Evolutionary conservation across 1,140 invertebrate species (phyloP).

Genomic region (Bicyclus anynana): DNA sequence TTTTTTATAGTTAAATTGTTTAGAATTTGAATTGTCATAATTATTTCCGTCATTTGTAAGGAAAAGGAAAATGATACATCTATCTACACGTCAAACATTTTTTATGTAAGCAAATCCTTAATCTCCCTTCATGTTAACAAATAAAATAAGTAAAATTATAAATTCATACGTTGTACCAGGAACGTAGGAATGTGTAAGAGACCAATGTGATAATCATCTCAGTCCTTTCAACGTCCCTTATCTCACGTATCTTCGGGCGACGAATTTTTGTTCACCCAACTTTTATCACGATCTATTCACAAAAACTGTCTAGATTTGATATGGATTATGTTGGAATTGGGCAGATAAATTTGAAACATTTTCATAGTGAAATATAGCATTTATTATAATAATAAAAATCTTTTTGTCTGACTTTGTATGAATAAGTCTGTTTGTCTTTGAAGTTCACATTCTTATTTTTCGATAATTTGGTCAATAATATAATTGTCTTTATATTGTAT

Average conservation of each 20-base stretch:
- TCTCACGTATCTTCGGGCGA: slow-evolving; percentile 47
- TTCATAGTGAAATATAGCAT: slow-evolving; percentile 22
- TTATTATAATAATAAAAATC: not conserved
- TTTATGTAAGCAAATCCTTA: too few relatives aligned
- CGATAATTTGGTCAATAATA: too few relatives aligned
- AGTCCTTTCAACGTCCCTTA: slow-evolving; percentile 62
- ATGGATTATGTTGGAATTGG: slow-evolving; percentile 55
- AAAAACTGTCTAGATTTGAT: slow-evolving; percentile 49
- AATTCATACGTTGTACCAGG: slow-evolving; percentile 67
- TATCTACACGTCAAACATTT: too few relatives aligned
- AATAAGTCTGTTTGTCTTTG: too few relatives aligned
- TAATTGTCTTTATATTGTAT: too few relatives aligned
- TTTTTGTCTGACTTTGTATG: too few relatives aligned
- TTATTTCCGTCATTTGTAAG: too few relatives aligned
- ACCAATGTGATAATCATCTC: slow-evolving; percentile 50
- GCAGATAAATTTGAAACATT: slow-evolving; percentile 39
- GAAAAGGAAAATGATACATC: too few relatives aligned
- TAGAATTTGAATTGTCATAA: too few relatives aligned
- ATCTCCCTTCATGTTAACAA: not conserved
- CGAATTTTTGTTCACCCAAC: slow-evolving; percentile 47
- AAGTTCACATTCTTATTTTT: too few relatives aligned
- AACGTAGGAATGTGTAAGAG: slow-evolving; percentile 64
- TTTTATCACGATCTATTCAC: slow-evolving; percentile 54
- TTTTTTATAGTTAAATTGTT: too few relatives aligned
- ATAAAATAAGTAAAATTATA: slow-evolving; percentile 32